Evolutionary conservation across 2,797 vertebrate genomes (phyloP), one percentile per base, ranked within the genome.

Genomic region (Mionectes olivaceus): DNA sequence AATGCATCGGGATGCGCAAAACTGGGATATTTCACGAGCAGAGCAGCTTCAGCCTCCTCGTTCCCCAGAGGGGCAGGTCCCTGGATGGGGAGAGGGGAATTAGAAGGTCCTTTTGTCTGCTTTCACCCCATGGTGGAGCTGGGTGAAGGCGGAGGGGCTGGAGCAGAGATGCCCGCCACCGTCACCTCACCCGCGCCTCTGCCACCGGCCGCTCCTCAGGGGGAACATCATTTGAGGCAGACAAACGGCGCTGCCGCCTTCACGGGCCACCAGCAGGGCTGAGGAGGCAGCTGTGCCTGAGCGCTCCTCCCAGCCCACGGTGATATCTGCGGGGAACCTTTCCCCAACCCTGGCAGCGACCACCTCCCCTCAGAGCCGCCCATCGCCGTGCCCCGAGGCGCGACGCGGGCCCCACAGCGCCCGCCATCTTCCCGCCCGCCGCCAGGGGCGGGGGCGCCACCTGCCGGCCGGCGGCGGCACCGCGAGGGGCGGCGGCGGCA

Each of bases 381-480:
- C 68, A 19, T 9, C 3, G 2, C 74, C 12, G 8, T 4, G 49
- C 68, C 1, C n/a, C 8, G 44, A 9, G 23, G 5, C 17, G 27
- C 7, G 1, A 12, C 64, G 9, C 4, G 0, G 17, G 32, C 57
- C 7, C 15, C 9, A 0, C 9, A 0, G 9, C 2, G 16, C 35
- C 55, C 68, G 47, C 79, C 88, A 85, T 61, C n/a, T 83, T 85
- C 55, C 82, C 16, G 25, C 25, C 69, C 60, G 65, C 70, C 57
- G 65, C 70, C 61, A 41, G 7, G 49, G 3, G 4, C n/a, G 4
- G 70, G 61, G 25, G 79, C 92, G 87, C 95, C 94, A 60, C 90
- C 90, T 95, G 76, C 74, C 15, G 94, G 85, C 25, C 22, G 24
- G 4, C 9, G 10, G 50, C 33, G 32, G 65, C 65, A n/a, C 5